phyloP scores from a whole-genome alignment of 2,113 vertebrate species.

The Suncus etruscus region DNA sequence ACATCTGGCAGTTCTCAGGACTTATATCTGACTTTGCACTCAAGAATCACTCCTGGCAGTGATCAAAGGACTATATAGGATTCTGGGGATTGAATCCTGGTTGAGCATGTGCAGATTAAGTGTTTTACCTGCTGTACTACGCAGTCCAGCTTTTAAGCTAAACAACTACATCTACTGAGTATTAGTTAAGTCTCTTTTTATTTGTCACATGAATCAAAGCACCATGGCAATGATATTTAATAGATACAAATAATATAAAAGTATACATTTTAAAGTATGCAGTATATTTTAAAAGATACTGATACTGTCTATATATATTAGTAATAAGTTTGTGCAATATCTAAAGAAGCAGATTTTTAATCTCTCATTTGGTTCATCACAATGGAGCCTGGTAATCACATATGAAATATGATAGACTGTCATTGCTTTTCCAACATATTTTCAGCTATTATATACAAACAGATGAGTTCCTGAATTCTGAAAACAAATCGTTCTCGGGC shows the following conservation, averaged over 20 bases:
- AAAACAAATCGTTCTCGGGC: neutral
- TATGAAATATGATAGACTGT: neutral
- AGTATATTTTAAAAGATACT: no score
- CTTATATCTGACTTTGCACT: no score
- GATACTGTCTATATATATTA: neutral
- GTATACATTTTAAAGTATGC: neutral
- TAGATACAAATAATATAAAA: neutral
- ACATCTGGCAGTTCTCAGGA: no score
- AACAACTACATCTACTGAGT: neutral
- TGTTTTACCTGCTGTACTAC: no score
- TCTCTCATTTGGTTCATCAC: neutral
- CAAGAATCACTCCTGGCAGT: no score
- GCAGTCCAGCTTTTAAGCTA: neutral
- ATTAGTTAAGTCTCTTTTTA: neutral
- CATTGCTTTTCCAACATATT: neutral
- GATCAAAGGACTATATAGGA: no score
- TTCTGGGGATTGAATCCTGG: no score
- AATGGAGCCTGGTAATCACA: neutral
- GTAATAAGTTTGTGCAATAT: neutral
- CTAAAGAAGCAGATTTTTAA: constrained; percentile 20
- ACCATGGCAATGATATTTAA: neutral
- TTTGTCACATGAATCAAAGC: neutral
- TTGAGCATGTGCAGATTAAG: no score
- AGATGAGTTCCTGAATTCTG: neutral
- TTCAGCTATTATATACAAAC: neutral